Percentiles rank a stretch among this genome's conserved stretches.
Evolutionary conservation across 2,797 vertebrate species (phyloP).

Genomic region (Odontamblyopus rebecca): DNA sequence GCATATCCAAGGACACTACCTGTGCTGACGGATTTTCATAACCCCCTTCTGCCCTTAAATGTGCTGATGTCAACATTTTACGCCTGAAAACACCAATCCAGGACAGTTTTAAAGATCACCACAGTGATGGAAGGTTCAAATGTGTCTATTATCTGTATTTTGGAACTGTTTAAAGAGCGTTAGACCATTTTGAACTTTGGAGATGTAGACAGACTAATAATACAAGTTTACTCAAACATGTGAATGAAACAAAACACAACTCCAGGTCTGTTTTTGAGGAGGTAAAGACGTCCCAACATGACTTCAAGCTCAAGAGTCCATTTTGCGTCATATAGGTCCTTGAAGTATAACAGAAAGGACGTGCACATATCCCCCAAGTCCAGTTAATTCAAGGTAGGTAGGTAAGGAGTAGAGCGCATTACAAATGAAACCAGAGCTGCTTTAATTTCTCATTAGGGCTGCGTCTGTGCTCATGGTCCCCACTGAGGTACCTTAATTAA

Average conservation of each 20-base stretch:
- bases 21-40: not conserved
- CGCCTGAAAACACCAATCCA: slow-evolving; percentile 12
- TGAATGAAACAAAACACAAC: too few species aligned
- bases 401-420: slow-evolving; percentile 30
- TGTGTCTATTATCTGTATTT: slow-evolving; percentile 25
- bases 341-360: slow-evolving; percentile 21
- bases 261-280: too few species aligned
- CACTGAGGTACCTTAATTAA: slow-evolving; percentile 31
- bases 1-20: not conserved
- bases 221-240: too few species aligned
- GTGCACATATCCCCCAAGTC: slow-evolving; percentile 25
- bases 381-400: slow-evolving; percentile 10
- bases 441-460: slow-evolving; percentile 50
- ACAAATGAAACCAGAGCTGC: slow-evolving; percentile 46
- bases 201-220: too few species aligned
- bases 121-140: slow-evolving; percentile 39
- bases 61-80: slow-evolving; percentile 1
- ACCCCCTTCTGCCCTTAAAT: not conserved
- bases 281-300: too few species aligned
- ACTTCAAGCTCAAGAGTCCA: too few species aligned
- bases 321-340: too few species aligned
- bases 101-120: slow-evolving; percentile 27
- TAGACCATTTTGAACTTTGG: too few species aligned
- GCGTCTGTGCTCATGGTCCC: slow-evolving; percentile 32
- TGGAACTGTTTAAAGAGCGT: not conserved